Evolutionary conservation across 2,888 invertebrate genomes (phyloP), one percentile per base, ranked within the genome.

Genomic region (Hartigia nigra): DNA sequence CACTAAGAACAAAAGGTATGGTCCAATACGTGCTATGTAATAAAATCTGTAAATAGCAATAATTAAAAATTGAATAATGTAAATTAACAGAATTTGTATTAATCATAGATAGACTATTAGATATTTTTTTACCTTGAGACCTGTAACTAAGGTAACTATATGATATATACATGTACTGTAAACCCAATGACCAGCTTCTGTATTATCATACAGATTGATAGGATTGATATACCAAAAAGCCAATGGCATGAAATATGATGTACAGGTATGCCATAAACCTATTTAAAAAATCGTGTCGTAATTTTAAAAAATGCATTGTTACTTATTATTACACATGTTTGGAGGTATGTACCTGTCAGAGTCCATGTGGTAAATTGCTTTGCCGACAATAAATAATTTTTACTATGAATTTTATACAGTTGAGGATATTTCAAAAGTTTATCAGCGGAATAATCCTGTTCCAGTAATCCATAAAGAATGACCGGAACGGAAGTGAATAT

Each of bases 401-500:
- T 92, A 3, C 89, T 92, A 80, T 95, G 94, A 77, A 93, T 93
- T 86, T 93, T 93, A 89, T 97, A 97, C 1, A 96, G 90, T 14
- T 93, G 92, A 0, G 97, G 97, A 81, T 94, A 93, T n/a, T 94
- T 93, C 86, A 92, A 88, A 76, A 94, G 92, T 1, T 92, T 90
- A 0, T 92, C 89, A 3, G 94, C 93, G 0, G 93, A 91, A 89
- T 95, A 94, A 81, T 95, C 93, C 87, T 97, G 96, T 87, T 97
- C 97, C 31, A 96, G 94, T 76, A 97, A 92, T 0, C 96, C 95
- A 82, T 95, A 95, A 12, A 95, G 86, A 23, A 97, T 91, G 78
- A 97, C 95, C 0, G 97, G 97, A 76, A 95, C 88, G 0, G 96
- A 94, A 0, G 97, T 95, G 89, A 96, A 96, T 37, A 95, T 88